Percentiles rank a stretch among this genome's conserved stretches.
These are phyloP conservation scores for Brachymystax lenok DNA, from an alignment of 2,797 vertebrate genomes.

Conservation along the genomic window DNA sequence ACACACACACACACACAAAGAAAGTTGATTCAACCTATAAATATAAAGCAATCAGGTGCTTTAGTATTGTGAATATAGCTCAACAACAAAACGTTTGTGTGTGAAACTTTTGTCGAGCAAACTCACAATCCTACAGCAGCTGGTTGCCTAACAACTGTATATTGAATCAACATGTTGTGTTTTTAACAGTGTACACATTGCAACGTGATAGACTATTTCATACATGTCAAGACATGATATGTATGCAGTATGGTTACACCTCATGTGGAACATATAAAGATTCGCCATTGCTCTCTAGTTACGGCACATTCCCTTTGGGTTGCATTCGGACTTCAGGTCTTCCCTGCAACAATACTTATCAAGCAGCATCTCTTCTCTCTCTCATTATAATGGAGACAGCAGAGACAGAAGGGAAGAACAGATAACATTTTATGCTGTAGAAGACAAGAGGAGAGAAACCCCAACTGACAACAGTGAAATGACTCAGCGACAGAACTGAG, in stretches of 20 bases:
- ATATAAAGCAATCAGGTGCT: too few relatives aligned
- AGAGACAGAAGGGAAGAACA: constrained; percentile 19
- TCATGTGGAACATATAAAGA: constrained; percentile 12
- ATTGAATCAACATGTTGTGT: too few relatives aligned
- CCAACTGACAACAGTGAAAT: constrained; percentile 16
- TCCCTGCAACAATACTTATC: constrained; percentile 27
- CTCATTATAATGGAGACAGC: constrained; percentile 31
- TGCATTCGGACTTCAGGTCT: constrained; percentile 30
- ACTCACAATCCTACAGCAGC: too few relatives aligned
- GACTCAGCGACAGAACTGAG: constrained; percentile 22
- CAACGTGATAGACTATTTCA: not conserved
- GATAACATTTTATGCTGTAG: constrained; percentile 18
- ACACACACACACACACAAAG: too few relatives aligned
- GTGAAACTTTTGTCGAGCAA: too few relatives aligned
- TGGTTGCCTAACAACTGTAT: too few relatives aligned
- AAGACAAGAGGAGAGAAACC: constrained; percentile 20
- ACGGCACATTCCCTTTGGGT: constrained; percentile 10
- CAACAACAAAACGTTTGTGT: too few relatives aligned
- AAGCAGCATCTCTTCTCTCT: not conserved
- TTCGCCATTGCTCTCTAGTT: constrained; percentile 7
- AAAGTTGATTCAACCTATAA: too few relatives aligned
- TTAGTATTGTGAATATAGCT: too few relatives aligned
- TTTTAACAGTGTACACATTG: not conserved
- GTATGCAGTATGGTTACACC: not conserved
- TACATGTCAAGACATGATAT: not conserved